These are phyloP conservation scores for Paedocypris micromegethes DNA, from an alignment of 2,797 vertebrate species.

Conservation along the genomic window DNA sequence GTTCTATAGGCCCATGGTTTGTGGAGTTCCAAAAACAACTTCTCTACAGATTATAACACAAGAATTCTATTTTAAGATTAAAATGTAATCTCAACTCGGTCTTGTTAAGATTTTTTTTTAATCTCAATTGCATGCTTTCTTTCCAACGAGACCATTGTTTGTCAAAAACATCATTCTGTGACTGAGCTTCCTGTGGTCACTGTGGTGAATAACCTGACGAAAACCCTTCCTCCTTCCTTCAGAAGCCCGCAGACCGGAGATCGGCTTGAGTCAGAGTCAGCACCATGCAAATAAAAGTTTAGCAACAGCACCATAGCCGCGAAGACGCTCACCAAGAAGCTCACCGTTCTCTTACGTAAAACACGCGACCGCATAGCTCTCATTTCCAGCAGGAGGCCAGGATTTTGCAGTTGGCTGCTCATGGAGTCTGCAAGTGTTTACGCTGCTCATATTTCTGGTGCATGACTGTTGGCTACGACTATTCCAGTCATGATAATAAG, in stretches of 20 bases:
- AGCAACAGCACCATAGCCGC: constrained; percentile 37
- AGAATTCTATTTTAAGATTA: not conserved
- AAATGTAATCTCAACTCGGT: not conserved
- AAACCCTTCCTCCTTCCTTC: constrained; percentile 34
- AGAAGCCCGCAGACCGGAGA: constrained; percentile 52
- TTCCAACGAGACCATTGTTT: constrained; percentile 6
- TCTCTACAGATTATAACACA: no score
- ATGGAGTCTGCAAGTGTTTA: constrained; percentile 50
- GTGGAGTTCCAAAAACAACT: no score
- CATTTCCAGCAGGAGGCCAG: constrained; percentile 44
- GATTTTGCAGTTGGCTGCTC: constrained; percentile 41
- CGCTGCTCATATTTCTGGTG: constrained; percentile 70
- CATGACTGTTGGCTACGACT: constrained; percentile 63
- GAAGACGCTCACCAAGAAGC: constrained; percentile 25
- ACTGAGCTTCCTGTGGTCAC: constrained; percentile 50
- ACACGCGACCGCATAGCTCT: constrained; percentile 37
- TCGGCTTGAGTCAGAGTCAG: constrained; percentile 60
- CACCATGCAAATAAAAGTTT: constrained; percentile 54
- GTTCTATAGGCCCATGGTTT: no score
- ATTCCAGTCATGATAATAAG: constrained; percentile 75
- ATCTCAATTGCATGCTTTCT: not conserved
- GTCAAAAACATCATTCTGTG: constrained; percentile 24
- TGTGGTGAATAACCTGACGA: constrained; percentile 41
- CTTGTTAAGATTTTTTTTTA: not conserved
- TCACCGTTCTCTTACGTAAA: constrained; percentile 48